A percentile compares a stretch with the other conserved stretches of the same genome.
phyloP scores from a whole-genome alignment of 2,113 vertebrate species.

The Anseranas semipalmata region DNA sequence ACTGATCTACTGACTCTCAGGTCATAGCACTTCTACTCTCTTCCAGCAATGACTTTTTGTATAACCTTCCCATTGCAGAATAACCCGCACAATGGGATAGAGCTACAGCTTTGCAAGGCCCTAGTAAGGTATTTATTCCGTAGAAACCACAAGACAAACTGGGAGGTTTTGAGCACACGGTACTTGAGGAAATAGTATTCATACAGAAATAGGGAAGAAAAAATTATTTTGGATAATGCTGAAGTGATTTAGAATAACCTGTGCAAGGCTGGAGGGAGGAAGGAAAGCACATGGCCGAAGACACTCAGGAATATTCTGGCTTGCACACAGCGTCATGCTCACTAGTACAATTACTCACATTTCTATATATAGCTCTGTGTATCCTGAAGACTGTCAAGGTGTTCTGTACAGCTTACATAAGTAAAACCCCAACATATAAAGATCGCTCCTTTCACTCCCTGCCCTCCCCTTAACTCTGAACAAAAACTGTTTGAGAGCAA shows the following conservation, averaged over 20 bases:
- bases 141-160: not conserved
- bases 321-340: not conserved
- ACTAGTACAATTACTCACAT: not conserved
- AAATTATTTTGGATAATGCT: not conserved
- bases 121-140: not conserved
- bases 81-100: not conserved
- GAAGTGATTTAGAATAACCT: slow-evolving; percentile 4
- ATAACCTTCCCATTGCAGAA: not conserved
- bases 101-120: not conserved
- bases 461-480: not conserved
- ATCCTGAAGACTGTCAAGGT: not conserved
- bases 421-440: not conserved
- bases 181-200: not conserved
- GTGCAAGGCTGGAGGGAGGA: not conserved
- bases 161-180: not conserved
- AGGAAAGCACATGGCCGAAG: slow-evolving; percentile 22
- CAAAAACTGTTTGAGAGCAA: not conserved
- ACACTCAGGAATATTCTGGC: not conserved
- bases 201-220: slow-evolving; percentile 23
- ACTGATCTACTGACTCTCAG: not conserved
- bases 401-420: not conserved
- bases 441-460: not conserved
- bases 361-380: slow-evolving; percentile 42
- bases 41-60: not conserved
- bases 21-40: not conserved